These are phyloP conservation scores for Euspilapteryx auroguttella DNA, from an alignment of 2,888 invertebrate genomes.

Conservation along the genomic window DNA sequence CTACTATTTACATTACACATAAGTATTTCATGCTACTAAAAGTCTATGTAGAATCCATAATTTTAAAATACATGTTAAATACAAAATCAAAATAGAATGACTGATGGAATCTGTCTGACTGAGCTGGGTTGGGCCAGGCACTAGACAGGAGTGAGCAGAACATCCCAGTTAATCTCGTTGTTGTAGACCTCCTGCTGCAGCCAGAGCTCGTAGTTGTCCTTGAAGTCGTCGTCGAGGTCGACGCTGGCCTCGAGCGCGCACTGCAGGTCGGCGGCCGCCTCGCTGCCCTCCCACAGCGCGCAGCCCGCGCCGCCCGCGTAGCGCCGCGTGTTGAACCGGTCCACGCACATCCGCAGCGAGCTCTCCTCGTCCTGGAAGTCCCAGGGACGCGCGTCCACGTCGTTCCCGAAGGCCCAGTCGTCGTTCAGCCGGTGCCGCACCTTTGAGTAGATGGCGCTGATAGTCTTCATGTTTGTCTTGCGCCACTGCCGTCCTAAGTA, in stretches of 20 bases:
- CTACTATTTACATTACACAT: too few relatives aligned
- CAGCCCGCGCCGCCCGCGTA: conserved; percentile 65
- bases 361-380: conserved; percentile 98
- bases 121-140: too few relatives aligned
- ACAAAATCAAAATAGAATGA: too few relatives aligned
- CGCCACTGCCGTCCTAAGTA: conserved; percentile 99
- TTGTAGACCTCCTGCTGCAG: conserved; percentile 95
- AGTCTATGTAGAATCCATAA: too few relatives aligned
- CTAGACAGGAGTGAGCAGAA: conserved; percentile 28
- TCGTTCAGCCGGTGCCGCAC: conserved; percentile 95
- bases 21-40: too few relatives aligned
- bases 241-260: conserved; percentile 77
- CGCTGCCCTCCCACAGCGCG: conserved; percentile 65
- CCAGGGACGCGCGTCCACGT: conserved; percentile 96
- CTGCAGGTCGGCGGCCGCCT: conserved; percentile 78
- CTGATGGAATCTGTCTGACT: too few relatives aligned
- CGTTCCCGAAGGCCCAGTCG: conserved; percentile 99
- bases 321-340: conserved; percentile 92
- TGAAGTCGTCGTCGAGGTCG: conserved; percentile 91
- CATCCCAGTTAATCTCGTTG: conserved; percentile 81
- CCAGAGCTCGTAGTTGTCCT: conserved; percentile 93
- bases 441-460: conserved; percentile 98
- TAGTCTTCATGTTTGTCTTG: conserved; percentile 99
- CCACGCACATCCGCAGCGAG: conserved; percentile 89
- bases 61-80: too few relatives aligned